phyloP scores from a whole-genome alignment of 1,140 invertebrate genomes.

The Asobara japonica region DNA sequence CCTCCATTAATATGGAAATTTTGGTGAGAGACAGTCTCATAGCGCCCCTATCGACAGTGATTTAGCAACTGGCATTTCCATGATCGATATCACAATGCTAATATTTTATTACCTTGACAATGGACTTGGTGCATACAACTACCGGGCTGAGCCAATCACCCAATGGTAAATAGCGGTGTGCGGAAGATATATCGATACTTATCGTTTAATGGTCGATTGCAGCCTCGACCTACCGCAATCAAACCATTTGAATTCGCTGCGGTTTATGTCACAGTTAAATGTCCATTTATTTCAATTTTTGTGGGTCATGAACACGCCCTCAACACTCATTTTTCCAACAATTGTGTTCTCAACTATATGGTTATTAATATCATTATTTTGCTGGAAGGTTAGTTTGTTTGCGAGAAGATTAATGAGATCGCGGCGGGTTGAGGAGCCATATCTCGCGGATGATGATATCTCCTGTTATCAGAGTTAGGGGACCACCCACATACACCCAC shows the following conservation, averaged over 20 bases:
- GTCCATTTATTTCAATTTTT: not conserved
- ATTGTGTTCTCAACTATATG: too few relatives aligned
- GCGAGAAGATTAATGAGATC: too few relatives aligned
- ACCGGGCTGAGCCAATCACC: not conserved
- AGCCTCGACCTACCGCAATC: not conserved
- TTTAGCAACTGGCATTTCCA: not conserved
- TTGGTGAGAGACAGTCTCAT: not conserved
- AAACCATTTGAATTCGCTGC: not conserved
- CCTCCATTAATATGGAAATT: too few relatives aligned
- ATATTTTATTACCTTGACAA: conserved; percentile 1
- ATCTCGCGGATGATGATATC: too few relatives aligned
- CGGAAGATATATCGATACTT: conserved; percentile 23
- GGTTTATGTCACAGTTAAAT: not conserved
- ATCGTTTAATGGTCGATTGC: conserved; percentile 20
- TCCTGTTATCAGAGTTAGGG: too few relatives aligned
- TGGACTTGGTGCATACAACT: not conserved
- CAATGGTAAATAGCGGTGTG: not conserved
- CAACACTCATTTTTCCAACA: not conserved
- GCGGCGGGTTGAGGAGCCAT: too few relatives aligned
- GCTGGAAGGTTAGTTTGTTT: too few relatives aligned
- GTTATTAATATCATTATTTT: too few relatives aligned
- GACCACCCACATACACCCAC: too few relatives aligned
- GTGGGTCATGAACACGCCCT: not conserved
- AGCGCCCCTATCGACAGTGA: too few relatives aligned
- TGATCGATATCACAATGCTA: not conserved